Percentiles rank a stretch among this genome's conserved stretches.
Conservation (phyloP, 2,797 vertebrate species). For the Lacerta bilineata region DNA sequence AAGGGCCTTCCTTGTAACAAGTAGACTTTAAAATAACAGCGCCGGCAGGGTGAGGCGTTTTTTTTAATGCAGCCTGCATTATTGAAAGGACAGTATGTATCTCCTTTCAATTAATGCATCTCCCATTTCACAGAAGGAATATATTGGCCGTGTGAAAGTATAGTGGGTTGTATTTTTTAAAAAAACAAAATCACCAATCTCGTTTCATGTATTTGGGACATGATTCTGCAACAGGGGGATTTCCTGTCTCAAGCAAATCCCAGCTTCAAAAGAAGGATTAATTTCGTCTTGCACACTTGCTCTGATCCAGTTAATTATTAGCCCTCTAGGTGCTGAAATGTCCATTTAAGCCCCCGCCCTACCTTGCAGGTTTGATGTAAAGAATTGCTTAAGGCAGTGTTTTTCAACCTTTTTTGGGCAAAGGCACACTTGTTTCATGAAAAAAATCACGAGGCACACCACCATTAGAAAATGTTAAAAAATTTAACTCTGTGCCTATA, state of each 20-base stretch:
- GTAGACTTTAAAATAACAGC: slow-evolving; percentile 52
- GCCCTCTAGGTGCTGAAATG: neutral
- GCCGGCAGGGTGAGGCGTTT: neutral
- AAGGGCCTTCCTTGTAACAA: slow-evolving; percentile 39
- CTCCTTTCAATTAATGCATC: slow-evolving; percentile 75
- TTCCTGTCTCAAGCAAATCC: neutral
- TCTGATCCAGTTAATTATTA: neutral
- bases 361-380: neutral
- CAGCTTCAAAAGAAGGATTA: neutral
- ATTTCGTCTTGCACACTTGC: neutral
- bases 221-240: neutral
- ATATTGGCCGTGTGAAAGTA: slow-evolving; percentile 55
- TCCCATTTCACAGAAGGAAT: slow-evolving; percentile 76
- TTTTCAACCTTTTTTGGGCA: too few species aligned
- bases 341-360: neutral
- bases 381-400: neutral
- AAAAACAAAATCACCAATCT: slow-evolving; percentile 52
- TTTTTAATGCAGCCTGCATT: slow-evolving; percentile 74
- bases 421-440: too few species aligned
- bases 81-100: slow-evolving; percentile 80
- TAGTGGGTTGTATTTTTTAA: slow-evolving; percentile 44
- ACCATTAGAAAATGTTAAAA: too few species aligned
- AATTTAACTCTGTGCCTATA: too few species aligned
- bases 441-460: too few species aligned
- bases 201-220: neutral